Percentiles rank a stretch among this genome's conserved stretches.
phyloP scores from a whole-genome alignment of 2,888 invertebrate genomes.

The Microctonus aethiopoides region DNA sequence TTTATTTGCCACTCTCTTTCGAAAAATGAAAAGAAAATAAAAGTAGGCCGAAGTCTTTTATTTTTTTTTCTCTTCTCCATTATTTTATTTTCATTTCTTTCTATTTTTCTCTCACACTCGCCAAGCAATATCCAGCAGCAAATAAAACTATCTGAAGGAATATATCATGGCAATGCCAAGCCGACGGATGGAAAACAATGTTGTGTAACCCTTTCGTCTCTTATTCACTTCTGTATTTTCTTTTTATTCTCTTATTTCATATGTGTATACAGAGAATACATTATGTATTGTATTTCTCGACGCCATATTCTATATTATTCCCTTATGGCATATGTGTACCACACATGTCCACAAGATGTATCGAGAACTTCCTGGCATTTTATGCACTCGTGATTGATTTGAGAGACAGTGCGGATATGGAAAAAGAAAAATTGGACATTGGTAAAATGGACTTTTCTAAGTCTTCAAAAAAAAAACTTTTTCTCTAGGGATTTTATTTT shows the following conservation, averaged over 20 bases:
- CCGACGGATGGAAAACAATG: slow-evolving; percentile 21
- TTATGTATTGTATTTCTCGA: not conserved
- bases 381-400: slow-evolving; percentile 16
- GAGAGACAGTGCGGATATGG: not conserved
- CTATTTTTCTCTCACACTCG: not conserved
- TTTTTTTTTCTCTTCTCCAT: not conserved
- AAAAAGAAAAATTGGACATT: not conserved
- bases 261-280: not conserved
- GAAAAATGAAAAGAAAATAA: not conserved
- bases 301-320: not conserved
- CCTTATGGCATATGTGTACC: not conserved
- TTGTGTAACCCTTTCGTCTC: slow-evolving; percentile 15
- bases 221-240: not conserved
- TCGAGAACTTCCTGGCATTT: slow-evolving; percentile 5
- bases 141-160: slow-evolving; percentile 22
- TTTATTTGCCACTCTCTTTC: not conserved
- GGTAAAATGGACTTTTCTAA: not conserved
- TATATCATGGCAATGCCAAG: slow-evolving; percentile 21
- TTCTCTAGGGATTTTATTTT: slow-evolving; percentile 6
- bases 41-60: slow-evolving; percentile 8
- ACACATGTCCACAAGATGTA: slow-evolving; percentile 22
- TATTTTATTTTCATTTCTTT: not conserved
- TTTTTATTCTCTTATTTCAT: not conserved
- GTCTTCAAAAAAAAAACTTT: slow-evolving; percentile 9
- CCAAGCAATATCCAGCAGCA: slow-evolving; percentile 16